Evolutionary conservation across 2,888 invertebrate species (phyloP), one percentile per base, ranked within the genome.

Genomic region (Catocala fraxini): DNA sequence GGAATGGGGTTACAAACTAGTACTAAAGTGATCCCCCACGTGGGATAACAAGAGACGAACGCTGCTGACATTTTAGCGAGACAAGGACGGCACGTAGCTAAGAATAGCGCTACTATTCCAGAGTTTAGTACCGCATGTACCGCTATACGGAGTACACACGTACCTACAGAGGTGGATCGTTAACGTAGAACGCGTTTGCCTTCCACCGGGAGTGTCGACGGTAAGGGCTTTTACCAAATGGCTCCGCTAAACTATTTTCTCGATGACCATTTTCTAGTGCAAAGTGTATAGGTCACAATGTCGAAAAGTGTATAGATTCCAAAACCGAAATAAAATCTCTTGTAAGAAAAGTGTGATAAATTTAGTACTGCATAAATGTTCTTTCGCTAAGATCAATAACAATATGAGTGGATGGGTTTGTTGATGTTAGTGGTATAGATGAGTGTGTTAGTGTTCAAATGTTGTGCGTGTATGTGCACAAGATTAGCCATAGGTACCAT

Each of bases 51-150:
- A 45, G 49, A 42, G 57, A 54, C 35, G 42, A 10, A 49, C 41
- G 33, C 25, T 43, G 46, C 35, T 48, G 61, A 63, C 56, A 67
- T 58, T 68, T 51, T 62, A 65, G 70, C 59, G 55, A 52, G 63
- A 67, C 67, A 69, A 61, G 68, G 68, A 73, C 68, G 6, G 63
- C 42, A 41, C 13, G 13, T 46, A 45, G 59, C 65, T 65, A 42
- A 68, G 69, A 70, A 73, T 76, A 76, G 69, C 61, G 59, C 52
- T 56, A 47, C 45, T 63, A 57, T 65, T 69, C 71, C 71, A 71
- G 76, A 68, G 56, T 68, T 69, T 55, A 63, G 54, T 68, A 54
- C 56, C 65, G 71, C 34, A 39, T 68, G 65, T 65, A 43, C 70
- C 53, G 55, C 55, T 57, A 54, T 46, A 54, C 41, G 7, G 46